A percentile compares a stretch with the other conserved stretches of the same genome.
Conservation (phyloP, 2,797 vertebrate genomes). For the Ispidina picta region DNA sequence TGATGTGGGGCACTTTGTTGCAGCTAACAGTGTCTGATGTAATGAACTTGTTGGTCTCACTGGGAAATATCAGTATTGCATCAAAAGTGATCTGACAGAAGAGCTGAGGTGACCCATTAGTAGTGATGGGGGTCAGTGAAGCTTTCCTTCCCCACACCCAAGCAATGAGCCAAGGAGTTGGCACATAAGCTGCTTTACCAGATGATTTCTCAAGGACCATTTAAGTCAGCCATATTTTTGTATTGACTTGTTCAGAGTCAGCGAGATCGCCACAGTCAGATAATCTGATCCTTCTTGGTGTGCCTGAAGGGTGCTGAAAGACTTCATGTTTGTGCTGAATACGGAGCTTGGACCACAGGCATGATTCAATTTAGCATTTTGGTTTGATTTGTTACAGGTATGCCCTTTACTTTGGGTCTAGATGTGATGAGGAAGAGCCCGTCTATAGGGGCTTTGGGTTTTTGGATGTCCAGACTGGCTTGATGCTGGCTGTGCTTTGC, state of each 20-base stretch:
- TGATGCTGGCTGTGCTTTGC: neutral
- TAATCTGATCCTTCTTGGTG: neutral
- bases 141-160: neutral
- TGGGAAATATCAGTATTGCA: neutral
- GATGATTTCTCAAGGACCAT: neutral
- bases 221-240: neutral
- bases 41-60: neutral
- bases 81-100: neutral
- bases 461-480: neutral
- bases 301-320: neutral
- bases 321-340: neutral
- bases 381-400: neutral
- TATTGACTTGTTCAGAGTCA: neutral
- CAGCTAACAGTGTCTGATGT: neutral
- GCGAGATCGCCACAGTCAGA: neutral
- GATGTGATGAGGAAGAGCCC: neutral
- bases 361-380: rapidly evolving
- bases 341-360: neutral
- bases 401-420: neutral
- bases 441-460: neutral
- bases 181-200: neutral
- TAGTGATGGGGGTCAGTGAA: neutral
- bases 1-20: neutral
- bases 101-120: neutral
- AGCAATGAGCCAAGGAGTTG: neutral